Evolutionary conservation across 92 coral and sea anemone genomes (phyloP).

Genomic region (Nematostella vectensis): DNA sequence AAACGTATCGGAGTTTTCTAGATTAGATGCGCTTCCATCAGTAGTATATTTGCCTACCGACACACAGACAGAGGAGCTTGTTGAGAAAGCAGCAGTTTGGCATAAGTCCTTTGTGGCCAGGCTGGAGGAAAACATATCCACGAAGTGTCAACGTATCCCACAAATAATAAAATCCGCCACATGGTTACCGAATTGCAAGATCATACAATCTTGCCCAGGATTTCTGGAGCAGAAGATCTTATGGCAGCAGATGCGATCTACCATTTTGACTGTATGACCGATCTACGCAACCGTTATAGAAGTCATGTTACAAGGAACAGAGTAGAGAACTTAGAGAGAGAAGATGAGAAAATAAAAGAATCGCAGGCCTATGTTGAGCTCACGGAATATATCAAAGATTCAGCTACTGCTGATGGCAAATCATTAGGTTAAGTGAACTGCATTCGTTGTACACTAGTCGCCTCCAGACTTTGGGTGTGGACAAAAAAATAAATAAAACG

Average conservation of each 20-base stretch:
- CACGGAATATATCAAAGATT: slow-evolving; percentile 30
- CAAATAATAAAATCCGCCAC: slow-evolving; percentile 35
- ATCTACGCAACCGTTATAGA: slow-evolving; percentile 50
- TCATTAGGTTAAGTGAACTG: slow-evolving; percentile 32
- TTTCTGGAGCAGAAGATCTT: slow-evolving; percentile 59
- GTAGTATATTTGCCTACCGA: slow-evolving; percentile 26
- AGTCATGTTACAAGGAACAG: slow-evolving; percentile 26
- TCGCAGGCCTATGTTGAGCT: slow-evolving; percentile 56
- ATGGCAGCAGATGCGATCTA: slow-evolving; percentile 65
- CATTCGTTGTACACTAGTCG: slow-evolving; percentile 23
- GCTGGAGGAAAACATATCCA: slow-evolving; percentile 24
- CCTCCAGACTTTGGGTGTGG: slow-evolving; percentile 3
- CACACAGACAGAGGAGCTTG: slow-evolving; percentile 21
- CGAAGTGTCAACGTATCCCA: slow-evolving; percentile 44
- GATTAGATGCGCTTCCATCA: slow-evolving; percentile 38
- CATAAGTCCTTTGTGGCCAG: slow-evolving; percentile 58
- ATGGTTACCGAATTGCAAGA: slow-evolving; percentile 55
- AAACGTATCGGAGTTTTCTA: slow-evolving; percentile 26
- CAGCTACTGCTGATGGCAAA: slow-evolving; percentile 25
- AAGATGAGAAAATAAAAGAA: slow-evolving; percentile 36
- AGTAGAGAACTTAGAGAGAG: slow-evolving; percentile 28
- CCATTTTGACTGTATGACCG: slow-evolving; percentile 51
- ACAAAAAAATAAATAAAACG: slow-evolving; percentile 5
- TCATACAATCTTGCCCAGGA: slow-evolving; percentile 31
- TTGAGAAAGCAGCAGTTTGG: slow-evolving; percentile 61